These are phyloP conservation scores for Pelecanoides urinatrix DNA, from an alignment of 2,113 vertebrate species.

Conservation along the genomic window DNA sequence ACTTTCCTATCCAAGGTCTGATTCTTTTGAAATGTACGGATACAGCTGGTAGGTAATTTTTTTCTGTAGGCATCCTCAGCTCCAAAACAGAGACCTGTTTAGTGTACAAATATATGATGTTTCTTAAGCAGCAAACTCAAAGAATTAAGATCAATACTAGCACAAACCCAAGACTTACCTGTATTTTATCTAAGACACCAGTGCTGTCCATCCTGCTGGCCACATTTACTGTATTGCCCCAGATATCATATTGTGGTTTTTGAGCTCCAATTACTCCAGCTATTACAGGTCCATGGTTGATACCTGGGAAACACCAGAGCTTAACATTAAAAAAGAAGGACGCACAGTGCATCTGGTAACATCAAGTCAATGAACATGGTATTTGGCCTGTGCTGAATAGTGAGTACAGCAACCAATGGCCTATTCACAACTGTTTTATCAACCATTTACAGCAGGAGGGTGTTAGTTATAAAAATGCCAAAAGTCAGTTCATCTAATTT, in stretches of 20 bases:
- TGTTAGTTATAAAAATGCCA: not conserved
- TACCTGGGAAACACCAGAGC: conserved; percentile 75
- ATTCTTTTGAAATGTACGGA: not conserved
- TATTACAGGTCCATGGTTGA: conserved; percentile 96
- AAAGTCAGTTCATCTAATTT: not conserved
- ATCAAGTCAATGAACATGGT: not conserved
- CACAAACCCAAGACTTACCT: conserved; percentile 72
- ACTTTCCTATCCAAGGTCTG: not conserved
- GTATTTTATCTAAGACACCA: conserved; percentile 94
- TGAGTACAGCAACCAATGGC: not conserved
- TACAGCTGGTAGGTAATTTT: not conserved
- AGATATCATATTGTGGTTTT: conserved; percentile 98
- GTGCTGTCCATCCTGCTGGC: conserved; percentile 98
- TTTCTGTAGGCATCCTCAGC: not conserved
- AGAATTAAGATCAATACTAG: not conserved
- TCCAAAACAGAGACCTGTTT: not conserved
- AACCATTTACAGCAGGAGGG: not conserved
- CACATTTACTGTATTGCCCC: conserved; percentile 98
- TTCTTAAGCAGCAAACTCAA: not conserved
- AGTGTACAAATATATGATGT: not conserved
- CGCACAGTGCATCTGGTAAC: not conserved
- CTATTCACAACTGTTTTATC: not conserved
- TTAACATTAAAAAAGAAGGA: not conserved
- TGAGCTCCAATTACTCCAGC: conserved; percentile 97
- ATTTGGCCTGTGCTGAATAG: not conserved